Percentiles rank a stretch among this genome's conserved stretches.
Evolutionary conservation across 1,140 invertebrate species (phyloP).

Genomic region (Drosophila ohnishii): DNA sequence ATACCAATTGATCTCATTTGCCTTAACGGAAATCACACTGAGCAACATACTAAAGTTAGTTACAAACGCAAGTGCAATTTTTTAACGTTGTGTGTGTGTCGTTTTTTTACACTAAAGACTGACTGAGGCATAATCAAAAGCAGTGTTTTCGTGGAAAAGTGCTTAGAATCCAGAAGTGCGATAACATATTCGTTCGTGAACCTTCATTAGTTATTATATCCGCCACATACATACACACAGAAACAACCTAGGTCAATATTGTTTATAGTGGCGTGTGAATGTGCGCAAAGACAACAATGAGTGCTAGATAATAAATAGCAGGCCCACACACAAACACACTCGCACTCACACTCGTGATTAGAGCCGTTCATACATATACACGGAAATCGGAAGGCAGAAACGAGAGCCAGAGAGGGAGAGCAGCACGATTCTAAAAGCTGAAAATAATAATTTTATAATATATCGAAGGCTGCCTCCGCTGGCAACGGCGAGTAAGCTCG

Average conservation of each 20-base stretch:
- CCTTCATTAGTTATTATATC: constrained; percentile 22
- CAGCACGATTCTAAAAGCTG: constrained; percentile 39
- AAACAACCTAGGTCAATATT: constrained; percentile 82
- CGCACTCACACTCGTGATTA: constrained; percentile 34
- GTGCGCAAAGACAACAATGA: constrained; percentile 58
- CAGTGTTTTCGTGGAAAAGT: constrained; percentile 14
- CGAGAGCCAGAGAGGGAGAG: constrained; percentile 6
- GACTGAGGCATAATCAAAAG: constrained; percentile 41
- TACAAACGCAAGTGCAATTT: constrained; percentile 46
- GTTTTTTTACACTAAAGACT: constrained; percentile 44
- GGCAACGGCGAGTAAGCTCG: constrained; percentile 20
- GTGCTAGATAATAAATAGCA: constrained; percentile 66
- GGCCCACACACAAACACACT: constrained; percentile 19
- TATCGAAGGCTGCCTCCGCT: constrained; percentile 27
- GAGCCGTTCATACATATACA: constrained; percentile 34
- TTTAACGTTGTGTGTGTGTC: constrained; percentile 22
- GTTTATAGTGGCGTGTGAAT: constrained; percentile 81
- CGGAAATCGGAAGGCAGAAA: constrained; percentile 44
- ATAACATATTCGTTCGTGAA: constrained; percentile 18
- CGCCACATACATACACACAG: constrained; percentile 13
- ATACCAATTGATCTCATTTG: constrained; percentile 48
- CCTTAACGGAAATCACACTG: constrained; percentile 13
- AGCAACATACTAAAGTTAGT: background rate
- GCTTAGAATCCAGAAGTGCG: constrained; percentile 6
- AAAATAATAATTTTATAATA: constrained; percentile 48